Evolutionary conservation across 1,140 invertebrate genomes (phyloP), one percentile per base, ranked within the genome.

Genomic region (Scaptomyza pallida): DNA sequence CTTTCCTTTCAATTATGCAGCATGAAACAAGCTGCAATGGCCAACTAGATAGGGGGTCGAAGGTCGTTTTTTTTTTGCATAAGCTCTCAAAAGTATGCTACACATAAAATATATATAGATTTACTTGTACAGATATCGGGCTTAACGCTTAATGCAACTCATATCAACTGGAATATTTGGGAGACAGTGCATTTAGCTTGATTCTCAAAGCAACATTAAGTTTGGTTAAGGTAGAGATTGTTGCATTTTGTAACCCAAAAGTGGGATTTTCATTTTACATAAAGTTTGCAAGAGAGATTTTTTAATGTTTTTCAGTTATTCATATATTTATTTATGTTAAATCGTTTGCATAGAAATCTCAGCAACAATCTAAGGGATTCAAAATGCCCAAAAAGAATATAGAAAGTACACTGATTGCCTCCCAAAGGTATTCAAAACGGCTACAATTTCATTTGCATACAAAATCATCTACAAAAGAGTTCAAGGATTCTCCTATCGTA

Each of bases 1-100:
- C 47, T 51, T 48, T 54, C 71, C 78, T 57, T 69, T 86, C 81
- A 85, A 85, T 85, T 85, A 85, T 85, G 81, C 81, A 71, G 81
- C 81, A 65, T 75, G 80, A 80, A 76, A 80, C 71, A 80, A 80
- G 72, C 65, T 54, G 62, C 65, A 65, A 43, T 12, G 12, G 33
- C 33, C 41, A 33, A 61, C 47, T 69, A 45, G 70, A 56, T 51
- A 61, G 60, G 56, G 78, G 70, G 63, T 30, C 64, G 81, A 88
- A 85, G 81, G 77, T 85, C 82, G 77, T 68, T 70, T n/a, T n/a
- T n/a, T n/a, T n/a, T n/a, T 30, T 71, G 23, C 57, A 83, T 70
- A 60, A 57, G 78, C 75, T 37, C 75, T 61, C 70, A 74, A 74
- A 82, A 78, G 75, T 82, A 82, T 86, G 80, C 76, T 83, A 80